Percentiles rank a stretch among this genome's conserved stretches.
These are phyloP conservation scores for Vidua macroura DNA, from an alignment of 2,113 vertebrate genomes.

Conservation along the genomic window DNA sequence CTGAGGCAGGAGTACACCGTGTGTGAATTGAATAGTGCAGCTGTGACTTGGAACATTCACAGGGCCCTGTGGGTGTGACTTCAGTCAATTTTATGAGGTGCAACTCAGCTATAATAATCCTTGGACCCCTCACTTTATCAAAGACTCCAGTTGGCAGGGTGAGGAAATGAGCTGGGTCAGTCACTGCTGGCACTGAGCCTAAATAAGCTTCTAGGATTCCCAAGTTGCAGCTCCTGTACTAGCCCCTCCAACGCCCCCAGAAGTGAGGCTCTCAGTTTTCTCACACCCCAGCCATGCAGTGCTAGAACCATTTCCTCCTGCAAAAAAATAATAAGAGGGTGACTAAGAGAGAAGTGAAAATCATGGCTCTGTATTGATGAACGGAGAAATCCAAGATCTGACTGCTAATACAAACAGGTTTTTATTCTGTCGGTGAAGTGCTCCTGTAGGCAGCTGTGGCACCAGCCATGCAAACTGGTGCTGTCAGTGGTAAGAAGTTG, in stretches of 20 bases:
- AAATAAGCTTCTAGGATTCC: neutral
- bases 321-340: neutral
- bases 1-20: fast-evolving
- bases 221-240: neutral
- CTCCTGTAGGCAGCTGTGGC: neutral
- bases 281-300: neutral
- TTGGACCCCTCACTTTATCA: neutral
- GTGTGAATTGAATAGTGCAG: neutral
- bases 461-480: neutral
- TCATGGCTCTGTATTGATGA: neutral
- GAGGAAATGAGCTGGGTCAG: neutral
- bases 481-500: neutral
- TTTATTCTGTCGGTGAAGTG: neutral
- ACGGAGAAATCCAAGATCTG: neutral
- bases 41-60: neutral
- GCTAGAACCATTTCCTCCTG: neutral
- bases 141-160: neutral
- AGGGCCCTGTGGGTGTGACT: neutral
- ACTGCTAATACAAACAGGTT: neutral
- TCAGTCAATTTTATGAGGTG: neutral
- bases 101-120: neutral
- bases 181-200: neutral
- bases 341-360: neutral
- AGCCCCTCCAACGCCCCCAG: neutral
- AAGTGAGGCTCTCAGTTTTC: neutral